Percentiles rank a stretch among this genome's conserved stretches.
phyloP scores from a whole-genome alignment of 2,797 vertebrate genomes.

The Xiphophorus birchmanni region DNA sequence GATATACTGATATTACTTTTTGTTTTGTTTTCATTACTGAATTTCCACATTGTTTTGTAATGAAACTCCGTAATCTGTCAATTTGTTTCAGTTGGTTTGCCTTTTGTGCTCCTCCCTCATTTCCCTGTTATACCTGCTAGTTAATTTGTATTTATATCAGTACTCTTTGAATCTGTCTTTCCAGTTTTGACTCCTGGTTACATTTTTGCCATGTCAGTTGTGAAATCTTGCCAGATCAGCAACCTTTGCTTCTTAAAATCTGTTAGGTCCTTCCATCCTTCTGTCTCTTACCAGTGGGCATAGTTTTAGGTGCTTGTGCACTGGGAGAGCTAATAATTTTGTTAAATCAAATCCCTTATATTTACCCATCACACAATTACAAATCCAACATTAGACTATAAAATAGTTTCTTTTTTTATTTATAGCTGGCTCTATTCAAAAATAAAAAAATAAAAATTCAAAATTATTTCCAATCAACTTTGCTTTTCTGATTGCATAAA shows the following conservation, averaged over 20 bases:
- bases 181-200: neutral
- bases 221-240: neutral
- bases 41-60: neutral
- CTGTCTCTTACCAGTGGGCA: neutral
- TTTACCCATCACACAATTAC: neutral
- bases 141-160: neutral
- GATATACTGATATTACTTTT: neutral
- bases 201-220: neutral
- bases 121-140: neutral
- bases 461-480: neutral
- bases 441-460: accelerated
- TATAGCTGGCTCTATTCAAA: neutral
- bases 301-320: neutral
- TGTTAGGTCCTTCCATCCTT: neutral
- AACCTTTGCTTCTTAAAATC: neutral
- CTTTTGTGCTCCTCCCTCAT: neutral
- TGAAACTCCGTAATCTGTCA: neutral
- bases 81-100: neutral
- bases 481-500: neutral
- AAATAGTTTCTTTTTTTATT: neutral
- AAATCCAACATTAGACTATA: neutral
- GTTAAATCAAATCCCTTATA: neutral
- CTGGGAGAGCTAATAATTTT: neutral
- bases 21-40: neutral
- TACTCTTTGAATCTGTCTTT: neutral